These are phyloP conservation scores for Myripristis jacobus DNA, from an alignment of 2,797 vertebrate genomes.

Conservation along the genomic window DNA sequence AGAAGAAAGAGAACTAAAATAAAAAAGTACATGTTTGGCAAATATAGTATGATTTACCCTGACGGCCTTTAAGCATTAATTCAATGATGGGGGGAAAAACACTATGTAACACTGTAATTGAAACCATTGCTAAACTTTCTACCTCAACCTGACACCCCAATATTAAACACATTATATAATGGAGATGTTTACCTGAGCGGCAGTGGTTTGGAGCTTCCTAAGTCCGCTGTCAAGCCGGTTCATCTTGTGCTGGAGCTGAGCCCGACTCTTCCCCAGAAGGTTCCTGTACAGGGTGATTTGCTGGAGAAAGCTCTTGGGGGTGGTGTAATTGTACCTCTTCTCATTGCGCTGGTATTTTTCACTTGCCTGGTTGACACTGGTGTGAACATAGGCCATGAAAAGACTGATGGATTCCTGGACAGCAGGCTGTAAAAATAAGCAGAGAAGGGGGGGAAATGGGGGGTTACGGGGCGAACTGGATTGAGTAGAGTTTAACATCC, in stretches of 20 bases:
- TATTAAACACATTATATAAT: slow-evolving; percentile 23
- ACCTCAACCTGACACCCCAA: slow-evolving; percentile 14
- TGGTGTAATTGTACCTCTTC: slow-evolving; percentile 86
- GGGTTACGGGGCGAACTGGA: slow-evolving; percentile 71
- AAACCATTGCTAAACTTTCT: slow-evolving; percentile 23
- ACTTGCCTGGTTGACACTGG: slow-evolving; percentile 86
- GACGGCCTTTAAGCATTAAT: slow-evolving; percentile 9
- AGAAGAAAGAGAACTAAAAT: background rate
- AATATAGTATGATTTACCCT: slow-evolving; percentile 9
- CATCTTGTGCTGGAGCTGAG: slow-evolving; percentile 78
- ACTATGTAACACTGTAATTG: slow-evolving; percentile 18
- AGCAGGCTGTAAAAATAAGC: slow-evolving; percentile 84
- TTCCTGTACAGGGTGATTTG: slow-evolving; percentile 87
- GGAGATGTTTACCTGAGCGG: slow-evolving; percentile 81
- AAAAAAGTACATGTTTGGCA: background rate
- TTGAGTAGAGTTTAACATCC: slow-evolving; percentile 87
- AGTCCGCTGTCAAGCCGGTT: slow-evolving; percentile 84
- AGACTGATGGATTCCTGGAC: slow-evolving; percentile 87
- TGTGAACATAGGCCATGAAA: slow-evolving; percentile 90
- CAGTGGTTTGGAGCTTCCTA: slow-evolving; percentile 86
- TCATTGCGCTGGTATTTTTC: slow-evolving; percentile 85
- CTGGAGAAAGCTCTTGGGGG: slow-evolving; percentile 89
- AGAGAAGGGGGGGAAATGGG: slow-evolving; percentile 64
- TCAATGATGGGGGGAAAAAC: slow-evolving; percentile 27
- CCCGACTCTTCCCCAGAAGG: slow-evolving; percentile 84